Conservation (phyloP, 2,888 invertebrate species). For the Nephrotoma guestfalica region DNA sequence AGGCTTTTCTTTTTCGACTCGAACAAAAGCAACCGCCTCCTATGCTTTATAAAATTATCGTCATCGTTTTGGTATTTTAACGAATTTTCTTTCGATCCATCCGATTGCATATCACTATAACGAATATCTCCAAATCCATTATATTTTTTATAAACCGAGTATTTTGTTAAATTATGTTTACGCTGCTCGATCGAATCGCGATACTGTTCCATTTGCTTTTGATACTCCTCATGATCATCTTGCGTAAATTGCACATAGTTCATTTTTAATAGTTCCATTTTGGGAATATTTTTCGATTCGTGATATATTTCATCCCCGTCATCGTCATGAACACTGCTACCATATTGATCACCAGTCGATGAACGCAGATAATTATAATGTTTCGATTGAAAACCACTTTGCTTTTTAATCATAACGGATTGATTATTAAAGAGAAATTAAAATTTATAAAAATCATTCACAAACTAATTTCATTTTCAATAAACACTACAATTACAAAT, state of each 20-base stretch:
- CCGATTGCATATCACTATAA: background rate
- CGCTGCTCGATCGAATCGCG: background rate
- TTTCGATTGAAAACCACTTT: constrained; percentile 6
- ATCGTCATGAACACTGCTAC: constrained; percentile 18
- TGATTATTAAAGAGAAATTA: background rate
- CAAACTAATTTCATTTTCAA: background rate
- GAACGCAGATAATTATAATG: constrained; percentile 1
- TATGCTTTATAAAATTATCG: background rate
- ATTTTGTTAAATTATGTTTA: constrained; percentile 9
- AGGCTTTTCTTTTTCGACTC: constrained; percentile 5
- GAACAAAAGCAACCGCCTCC: constrained; percentile 2
- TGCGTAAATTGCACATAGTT: constrained; percentile 29
- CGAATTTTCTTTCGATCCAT: background rate
- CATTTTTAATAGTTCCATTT: constrained; percentile 30
- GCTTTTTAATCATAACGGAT: constrained; percentile 1
- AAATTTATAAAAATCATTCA: background rate
- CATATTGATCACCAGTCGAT: background rate
- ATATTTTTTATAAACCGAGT: constrained; percentile 13
- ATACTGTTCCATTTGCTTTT: background rate
- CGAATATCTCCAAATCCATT: constrained; percentile 13
- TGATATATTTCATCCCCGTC: constrained; percentile 20
- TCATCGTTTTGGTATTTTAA: constrained; percentile 8
- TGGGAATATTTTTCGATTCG: constrained; percentile 18
- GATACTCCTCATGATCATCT: constrained; percentile 7
- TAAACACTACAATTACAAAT: background rate